phyloP scores from a whole-genome alignment of 1,140 invertebrate genomes.

The Whitmania pigra region DNA sequence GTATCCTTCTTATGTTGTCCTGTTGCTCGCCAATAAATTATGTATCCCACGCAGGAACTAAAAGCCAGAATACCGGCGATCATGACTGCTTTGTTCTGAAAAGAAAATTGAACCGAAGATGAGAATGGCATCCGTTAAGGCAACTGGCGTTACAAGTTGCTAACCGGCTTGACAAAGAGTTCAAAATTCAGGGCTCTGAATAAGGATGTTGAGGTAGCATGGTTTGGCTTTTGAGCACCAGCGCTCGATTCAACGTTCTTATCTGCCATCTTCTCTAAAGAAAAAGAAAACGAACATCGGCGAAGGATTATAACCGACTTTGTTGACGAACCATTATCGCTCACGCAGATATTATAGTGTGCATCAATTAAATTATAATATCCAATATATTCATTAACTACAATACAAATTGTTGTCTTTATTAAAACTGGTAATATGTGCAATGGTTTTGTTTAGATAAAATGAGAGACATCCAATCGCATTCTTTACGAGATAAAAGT shows the following conservation, averaged over 20 bases:
- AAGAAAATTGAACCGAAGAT: neutral
- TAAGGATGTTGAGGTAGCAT: neutral
- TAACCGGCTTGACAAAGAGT: slow-evolving; percentile 8
- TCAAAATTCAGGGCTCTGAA: slow-evolving; percentile 7
- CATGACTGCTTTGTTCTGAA: slow-evolving; percentile 21
- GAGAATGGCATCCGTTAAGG: neutral
- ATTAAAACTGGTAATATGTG: too few relatives aligned
- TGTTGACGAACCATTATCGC: neutral
- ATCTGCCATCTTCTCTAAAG: neutral
- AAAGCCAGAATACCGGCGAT: slow-evolving; percentile 10
- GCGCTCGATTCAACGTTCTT: neutral
- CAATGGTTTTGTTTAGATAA: too few relatives aligned
- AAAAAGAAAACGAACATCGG: neutral
- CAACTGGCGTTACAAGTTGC: neutral
- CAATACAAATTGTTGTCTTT: too few relatives aligned
- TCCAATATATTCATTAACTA: too few relatives aligned
- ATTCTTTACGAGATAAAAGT: too few relatives aligned
- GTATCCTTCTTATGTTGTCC: slow-evolving; percentile 6
- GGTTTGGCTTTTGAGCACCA: neutral
- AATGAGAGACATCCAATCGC: too few relatives aligned
- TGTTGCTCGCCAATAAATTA: slow-evolving; percentile 15
- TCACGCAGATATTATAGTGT: neutral
- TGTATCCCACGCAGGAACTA: slow-evolving; percentile 1
- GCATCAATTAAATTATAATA: slow-evolving; percentile 3
- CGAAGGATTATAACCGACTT: neutral